phyloP scores from a whole-genome alignment of 2,113 vertebrate species.

The Grammomys dolichurus region DNA sequence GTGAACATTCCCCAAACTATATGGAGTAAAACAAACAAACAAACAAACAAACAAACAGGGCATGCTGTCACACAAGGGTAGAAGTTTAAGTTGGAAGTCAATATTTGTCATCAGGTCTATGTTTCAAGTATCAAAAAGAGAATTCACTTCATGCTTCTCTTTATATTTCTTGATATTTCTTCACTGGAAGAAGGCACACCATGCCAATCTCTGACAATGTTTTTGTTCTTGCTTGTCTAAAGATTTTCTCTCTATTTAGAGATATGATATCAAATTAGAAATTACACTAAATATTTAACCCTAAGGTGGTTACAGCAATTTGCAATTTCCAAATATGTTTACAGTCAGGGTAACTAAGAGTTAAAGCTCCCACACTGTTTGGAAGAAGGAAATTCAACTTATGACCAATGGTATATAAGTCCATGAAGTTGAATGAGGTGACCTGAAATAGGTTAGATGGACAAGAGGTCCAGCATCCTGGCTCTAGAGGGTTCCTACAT shows the following conservation, averaged over 20 bases:
- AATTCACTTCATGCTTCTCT: not conserved
- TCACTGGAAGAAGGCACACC: not conserved
- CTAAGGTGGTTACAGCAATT: not conserved
- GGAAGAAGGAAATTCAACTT: not conserved
- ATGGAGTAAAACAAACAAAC: not conserved
- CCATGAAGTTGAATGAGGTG: not conserved
- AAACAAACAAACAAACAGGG: not conserved
- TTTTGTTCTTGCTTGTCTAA: not conserved
- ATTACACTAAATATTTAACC: not conserved
- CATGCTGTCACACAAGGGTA: not conserved
- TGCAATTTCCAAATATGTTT: not conserved
- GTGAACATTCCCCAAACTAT: not conserved
- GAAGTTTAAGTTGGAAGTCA: not conserved
- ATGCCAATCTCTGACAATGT: not conserved
- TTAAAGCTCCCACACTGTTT: not conserved
- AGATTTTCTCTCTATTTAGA: not conserved
- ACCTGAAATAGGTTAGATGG: not conserved
- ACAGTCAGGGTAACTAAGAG: not conserved
- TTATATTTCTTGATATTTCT: not conserved
- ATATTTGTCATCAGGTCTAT: not conserved
- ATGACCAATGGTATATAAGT: not conserved
- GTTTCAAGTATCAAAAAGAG: not conserved
- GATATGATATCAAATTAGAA: not conserved
- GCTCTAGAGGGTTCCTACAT: not conserved
- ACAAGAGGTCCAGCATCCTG: not conserved